Evolutionary conservation across 2,113 vertebrate genomes (phyloP), one percentile per base, ranked within the genome.

Genomic region (Struthio camelus): DNA sequence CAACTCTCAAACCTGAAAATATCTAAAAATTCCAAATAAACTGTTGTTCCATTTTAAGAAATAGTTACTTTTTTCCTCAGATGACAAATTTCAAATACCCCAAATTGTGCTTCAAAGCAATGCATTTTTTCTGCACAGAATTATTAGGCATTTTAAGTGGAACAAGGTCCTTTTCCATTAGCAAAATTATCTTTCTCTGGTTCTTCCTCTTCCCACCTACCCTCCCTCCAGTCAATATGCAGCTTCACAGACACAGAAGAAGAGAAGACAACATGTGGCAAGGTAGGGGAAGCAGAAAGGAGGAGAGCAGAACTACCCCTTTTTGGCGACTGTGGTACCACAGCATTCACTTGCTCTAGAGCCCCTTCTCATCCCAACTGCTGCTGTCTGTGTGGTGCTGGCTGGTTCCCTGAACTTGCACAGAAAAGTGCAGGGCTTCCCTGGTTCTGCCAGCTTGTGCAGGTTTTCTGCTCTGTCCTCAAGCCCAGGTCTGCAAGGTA

Each of bases 191-290:
- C 8, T 75, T 94, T 73, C 36, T 58, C 32, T 65, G 24, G 18
- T 76, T 82, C n/a, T 58, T 76, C 8, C 14, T 76, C 42, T 48
- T 54, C 30, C 42, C 30, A 10, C 20, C 22, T 38, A 46, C 42
- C 19, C 69, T 76, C 42, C 51, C 22, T 76, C 8, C 10, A 11
- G 3, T 0, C 44, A 54, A 1, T 3, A 19, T 34, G 17, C 53
- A 88, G 23, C 42, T 87, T 81, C n/a, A 14, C 30, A 13, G 28
- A 44, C 56, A 86, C 6, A 91, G 36, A 75, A 69, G 80, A 73
- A 56, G n/a, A 67, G 76, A 91, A 93, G 79, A 44, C 38, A 83
- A n/a, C 34, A 34, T 14, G 62, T 69, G 75, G 42, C 50, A 48
- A 56, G 71, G 50, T 66, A 93, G 53, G 18, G 65, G 50, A 70